These are phyloP conservation scores for Macrophya annulata DNA, from an alignment of 2,888 invertebrate species.

Conservation along the genomic window DNA sequence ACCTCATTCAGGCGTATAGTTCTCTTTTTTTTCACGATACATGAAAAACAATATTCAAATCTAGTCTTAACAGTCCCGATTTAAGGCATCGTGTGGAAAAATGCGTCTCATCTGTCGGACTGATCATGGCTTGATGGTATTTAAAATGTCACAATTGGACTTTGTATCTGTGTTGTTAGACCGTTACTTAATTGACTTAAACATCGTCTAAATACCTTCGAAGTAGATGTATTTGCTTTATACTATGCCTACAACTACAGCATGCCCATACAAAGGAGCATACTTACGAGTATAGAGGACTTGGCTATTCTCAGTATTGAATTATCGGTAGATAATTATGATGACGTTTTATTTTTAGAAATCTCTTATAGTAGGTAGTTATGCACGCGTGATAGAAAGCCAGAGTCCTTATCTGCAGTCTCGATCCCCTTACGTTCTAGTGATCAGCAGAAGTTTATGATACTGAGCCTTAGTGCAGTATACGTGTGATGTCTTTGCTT, in stretches of 20 bases:
- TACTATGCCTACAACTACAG: too few relatives aligned
- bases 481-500: not conserved
- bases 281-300: not conserved
- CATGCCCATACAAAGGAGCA: not conserved
- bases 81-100: not conserved
- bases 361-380: constrained; percentile 1
- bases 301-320: constrained; percentile 22
- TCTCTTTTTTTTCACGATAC: too few relatives aligned
- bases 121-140: not conserved
- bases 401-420: constrained; percentile 16
- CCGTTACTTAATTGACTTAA: not conserved
- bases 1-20: too few relatives aligned
- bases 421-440: constrained; percentile 24
- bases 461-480: not conserved
- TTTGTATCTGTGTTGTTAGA: not conserved
- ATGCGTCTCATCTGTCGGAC: not conserved
- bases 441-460: not conserved
- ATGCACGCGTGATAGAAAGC: not conserved
- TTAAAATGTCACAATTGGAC: not conserved
- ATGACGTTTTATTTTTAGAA: constrained; percentile 47
- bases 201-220: too few relatives aligned
- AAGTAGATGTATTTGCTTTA: too few relatives aligned
- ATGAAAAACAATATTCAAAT: not conserved
- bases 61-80: not conserved
- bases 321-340: constrained; percentile 20